Conservation (phyloP, 2,113 vertebrate genomes). For the Elachura formosa region DNA sequence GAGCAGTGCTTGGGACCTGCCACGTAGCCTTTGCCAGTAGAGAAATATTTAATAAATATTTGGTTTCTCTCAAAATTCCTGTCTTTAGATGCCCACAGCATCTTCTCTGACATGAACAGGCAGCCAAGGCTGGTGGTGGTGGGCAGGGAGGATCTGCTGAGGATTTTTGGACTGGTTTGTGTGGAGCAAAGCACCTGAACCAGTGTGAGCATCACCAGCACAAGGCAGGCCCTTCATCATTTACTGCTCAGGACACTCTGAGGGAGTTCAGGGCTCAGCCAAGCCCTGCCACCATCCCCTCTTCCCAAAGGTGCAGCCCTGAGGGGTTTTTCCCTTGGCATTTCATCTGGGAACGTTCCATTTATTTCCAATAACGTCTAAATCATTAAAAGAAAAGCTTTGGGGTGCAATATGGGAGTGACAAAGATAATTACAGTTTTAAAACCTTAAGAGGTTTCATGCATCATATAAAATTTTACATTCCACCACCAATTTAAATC, state of each 20-base stretch:
- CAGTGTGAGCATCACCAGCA: rapidly evolving
- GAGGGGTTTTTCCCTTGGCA: neutral
- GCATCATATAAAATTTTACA: slow-evolving; percentile 61
- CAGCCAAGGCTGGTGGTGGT: neutral
- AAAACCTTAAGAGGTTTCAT: slow-evolving; percentile 52
- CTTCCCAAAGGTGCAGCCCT: neutral
- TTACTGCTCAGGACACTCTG: neutral
- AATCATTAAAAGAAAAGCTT: neutral
- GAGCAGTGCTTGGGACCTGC: neutral
- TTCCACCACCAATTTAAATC: slow-evolving; percentile 54
- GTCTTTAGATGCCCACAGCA: neutral
- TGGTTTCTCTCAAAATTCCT: neutral
- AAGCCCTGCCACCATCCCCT: neutral
- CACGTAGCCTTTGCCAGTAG: neutral
- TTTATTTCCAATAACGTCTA: neutral
- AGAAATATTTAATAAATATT: neutral
- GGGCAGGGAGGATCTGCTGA: neutral
- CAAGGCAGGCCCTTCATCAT: neutral
- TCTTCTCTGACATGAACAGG: neutral
- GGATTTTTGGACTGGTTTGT: neutral
- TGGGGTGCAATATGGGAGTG: slow-evolving; percentile 19
- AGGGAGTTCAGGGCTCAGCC: neutral
- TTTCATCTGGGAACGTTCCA: neutral
- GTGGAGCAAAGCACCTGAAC: neutral
- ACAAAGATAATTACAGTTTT: slow-evolving; percentile 30